Conservation (phyloP, 2,797 vertebrate species). For the Sebastolobus alascanus region DNA sequence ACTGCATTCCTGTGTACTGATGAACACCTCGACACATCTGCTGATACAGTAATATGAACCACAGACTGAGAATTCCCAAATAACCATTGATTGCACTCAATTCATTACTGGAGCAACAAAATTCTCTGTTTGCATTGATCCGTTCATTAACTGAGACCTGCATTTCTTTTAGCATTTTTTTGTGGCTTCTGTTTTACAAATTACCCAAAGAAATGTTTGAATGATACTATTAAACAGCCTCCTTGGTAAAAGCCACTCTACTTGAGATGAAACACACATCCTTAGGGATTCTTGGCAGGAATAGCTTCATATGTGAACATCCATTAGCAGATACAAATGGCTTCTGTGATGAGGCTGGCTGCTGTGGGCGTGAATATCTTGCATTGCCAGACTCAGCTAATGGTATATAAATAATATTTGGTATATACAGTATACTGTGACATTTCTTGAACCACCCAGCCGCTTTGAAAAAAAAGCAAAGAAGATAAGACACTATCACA, state of each 20-base stretch:
- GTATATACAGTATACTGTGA: background rate
- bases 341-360: slow-evolving; percentile 18
- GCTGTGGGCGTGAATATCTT: slow-evolving; percentile 10
- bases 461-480: background rate
- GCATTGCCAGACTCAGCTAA: background rate
- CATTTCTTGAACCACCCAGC: background rate
- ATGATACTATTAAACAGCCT: background rate
- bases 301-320: slow-evolving; percentile 29
- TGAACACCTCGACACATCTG: background rate
- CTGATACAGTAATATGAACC: background rate
- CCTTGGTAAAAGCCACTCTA: background rate
- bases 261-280: slow-evolving; percentile 12
- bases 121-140: background rate
- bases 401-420: background rate
- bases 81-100: background rate
- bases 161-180: background rate
- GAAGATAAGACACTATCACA: background rate
- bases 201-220: background rate
- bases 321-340: slow-evolving; percentile 46
- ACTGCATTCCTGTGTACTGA: background rate
- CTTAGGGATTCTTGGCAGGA: slow-evolving; percentile 1
- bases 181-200: background rate
- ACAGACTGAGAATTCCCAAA: background rate
- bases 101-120: background rate
- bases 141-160: background rate